Conservation (phyloP, 2,113 vertebrate species). For the Otus sunia region DNA sequence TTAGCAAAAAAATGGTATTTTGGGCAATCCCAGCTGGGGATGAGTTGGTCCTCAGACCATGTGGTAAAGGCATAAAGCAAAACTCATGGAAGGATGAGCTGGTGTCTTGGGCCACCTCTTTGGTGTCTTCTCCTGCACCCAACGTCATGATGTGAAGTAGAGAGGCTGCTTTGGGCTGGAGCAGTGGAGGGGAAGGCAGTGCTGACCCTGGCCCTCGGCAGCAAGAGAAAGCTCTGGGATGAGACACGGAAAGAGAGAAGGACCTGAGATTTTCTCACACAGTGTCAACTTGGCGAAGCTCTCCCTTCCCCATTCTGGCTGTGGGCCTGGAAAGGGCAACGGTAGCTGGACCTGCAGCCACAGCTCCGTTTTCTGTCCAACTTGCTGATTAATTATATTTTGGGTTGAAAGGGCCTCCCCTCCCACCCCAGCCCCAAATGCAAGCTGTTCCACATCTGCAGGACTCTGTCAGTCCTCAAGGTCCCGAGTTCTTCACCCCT, state of each 20-base stretch:
- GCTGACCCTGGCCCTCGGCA: background rate
- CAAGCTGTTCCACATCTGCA: background rate
- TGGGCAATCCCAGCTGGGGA: background rate
- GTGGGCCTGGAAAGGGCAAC: background rate
- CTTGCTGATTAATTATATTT: background rate
- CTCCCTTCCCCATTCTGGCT: background rate
- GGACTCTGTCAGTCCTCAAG: background rate
- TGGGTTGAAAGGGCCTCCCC: background rate
- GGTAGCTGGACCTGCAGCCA: background rate
- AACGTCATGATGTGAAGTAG: accelerated
- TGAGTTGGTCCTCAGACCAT: background rate
- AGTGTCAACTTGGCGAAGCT: background rate
- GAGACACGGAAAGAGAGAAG: background rate
- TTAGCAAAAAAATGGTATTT: background rate
- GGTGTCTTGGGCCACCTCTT: background rate
- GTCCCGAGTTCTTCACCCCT: slow-evolving; percentile 9
- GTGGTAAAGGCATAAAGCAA: background rate
- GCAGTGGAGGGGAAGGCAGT: background rate
- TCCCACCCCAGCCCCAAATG: background rate
- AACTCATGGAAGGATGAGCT: background rate
- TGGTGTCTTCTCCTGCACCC: background rate
- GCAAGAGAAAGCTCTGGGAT: no score
- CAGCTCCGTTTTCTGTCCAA: background rate
- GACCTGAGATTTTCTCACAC: background rate
- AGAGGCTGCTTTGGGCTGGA: background rate